Evolutionary conservation across 1,140 invertebrate species (phyloP).

Genomic region (Drosophila yakuba): DNA sequence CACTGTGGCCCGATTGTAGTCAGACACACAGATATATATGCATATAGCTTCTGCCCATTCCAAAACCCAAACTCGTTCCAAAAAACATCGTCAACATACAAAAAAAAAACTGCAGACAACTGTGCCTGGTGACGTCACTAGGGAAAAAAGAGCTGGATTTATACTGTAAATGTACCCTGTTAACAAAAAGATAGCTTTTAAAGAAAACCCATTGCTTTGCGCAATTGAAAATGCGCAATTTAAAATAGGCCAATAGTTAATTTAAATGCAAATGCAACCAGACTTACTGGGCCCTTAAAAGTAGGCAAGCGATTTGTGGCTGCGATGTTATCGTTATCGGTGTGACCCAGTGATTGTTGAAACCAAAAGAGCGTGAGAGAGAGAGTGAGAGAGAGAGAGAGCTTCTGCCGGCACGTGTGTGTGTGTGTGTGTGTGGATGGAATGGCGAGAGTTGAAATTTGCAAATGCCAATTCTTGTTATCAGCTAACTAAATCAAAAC

Average conservation of each 20-base stretch:
- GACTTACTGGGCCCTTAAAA: slow-evolving; percentile 9
- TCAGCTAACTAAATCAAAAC: not conserved
- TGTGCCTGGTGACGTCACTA: slow-evolving; percentile 37
- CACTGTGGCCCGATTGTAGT: slow-evolving; percentile 16
- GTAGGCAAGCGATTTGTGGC: slow-evolving; percentile 8
- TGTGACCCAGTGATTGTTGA: slow-evolving; percentile 13
- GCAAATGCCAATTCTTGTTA: slow-evolving; percentile 24
- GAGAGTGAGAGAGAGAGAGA: slow-evolving; percentile 9
- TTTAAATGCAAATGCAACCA: slow-evolving; percentile 12
- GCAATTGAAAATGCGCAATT: not conserved
- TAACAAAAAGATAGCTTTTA: too few relatives aligned
- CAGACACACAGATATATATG: not conserved
- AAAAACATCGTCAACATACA: slow-evolving; percentile 31
- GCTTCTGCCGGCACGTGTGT: slow-evolving; percentile 18
- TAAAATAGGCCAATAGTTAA: not conserved
- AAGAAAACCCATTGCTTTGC: not conserved
- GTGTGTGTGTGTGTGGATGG: not conserved
- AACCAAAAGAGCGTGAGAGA: slow-evolving; percentile 4
- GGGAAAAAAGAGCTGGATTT: too few relatives aligned
- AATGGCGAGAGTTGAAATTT: slow-evolving; percentile 4
- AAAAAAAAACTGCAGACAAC: slow-evolving; percentile 16
- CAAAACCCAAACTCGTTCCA: slow-evolving; percentile 9
- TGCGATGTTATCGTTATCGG: slow-evolving; percentile 14
- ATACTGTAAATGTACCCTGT: not conserved
- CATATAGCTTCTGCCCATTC: not conserved